These are phyloP conservation scores for Drosophila nebulosa DNA, from an alignment of 1,140 invertebrate genomes.

Conservation along the genomic window DNA sequence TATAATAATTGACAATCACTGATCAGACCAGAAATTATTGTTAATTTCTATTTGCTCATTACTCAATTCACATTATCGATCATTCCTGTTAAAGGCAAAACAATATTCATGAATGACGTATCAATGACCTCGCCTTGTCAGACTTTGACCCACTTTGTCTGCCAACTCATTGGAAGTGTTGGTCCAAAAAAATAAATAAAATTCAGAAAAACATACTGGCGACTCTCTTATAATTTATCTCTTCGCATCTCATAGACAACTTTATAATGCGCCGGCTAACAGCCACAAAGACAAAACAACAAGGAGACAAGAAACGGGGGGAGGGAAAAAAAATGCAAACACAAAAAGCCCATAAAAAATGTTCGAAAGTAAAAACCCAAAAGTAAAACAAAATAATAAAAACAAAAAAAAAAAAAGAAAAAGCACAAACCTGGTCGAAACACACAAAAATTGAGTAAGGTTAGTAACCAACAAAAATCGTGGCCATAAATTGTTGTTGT, in stretches of 20 bases:
- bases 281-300: conserved; percentile 34
- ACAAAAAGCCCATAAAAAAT: conserved; percentile 52
- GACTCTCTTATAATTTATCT: conserved; percentile 48
- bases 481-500: conserved; percentile 53
- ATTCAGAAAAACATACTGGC: background rate
- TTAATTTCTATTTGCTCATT: conserved; percentile 19
- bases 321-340: conserved; percentile 29
- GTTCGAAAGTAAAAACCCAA: conserved; percentile 67
- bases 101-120: background rate
- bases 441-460: conserved; percentile 66
- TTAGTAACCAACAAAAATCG: conserved; percentile 67
- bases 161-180: conserved; percentile 47
- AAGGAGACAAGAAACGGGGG: background rate
- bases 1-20: too few species aligned
- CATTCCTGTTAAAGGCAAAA: background rate
- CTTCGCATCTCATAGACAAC: conserved; percentile 50
- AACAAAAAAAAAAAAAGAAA: conserved; percentile 17
- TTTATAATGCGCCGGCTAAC: conserved; percentile 61
- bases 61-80: conserved; percentile 5
- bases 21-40: too few species aligned
- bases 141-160: conserved; percentile 67
- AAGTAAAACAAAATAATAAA: conserved; percentile 25
- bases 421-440: conserved; percentile 34
- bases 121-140: conserved; percentile 57
- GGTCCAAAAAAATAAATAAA: conserved; percentile 39